Percentiles rank a stretch among this genome's conserved stretches.
Evolutionary conservation across 1,140 invertebrate genomes (phyloP).

Genomic region (Pollicipes pollicipes): DNA sequence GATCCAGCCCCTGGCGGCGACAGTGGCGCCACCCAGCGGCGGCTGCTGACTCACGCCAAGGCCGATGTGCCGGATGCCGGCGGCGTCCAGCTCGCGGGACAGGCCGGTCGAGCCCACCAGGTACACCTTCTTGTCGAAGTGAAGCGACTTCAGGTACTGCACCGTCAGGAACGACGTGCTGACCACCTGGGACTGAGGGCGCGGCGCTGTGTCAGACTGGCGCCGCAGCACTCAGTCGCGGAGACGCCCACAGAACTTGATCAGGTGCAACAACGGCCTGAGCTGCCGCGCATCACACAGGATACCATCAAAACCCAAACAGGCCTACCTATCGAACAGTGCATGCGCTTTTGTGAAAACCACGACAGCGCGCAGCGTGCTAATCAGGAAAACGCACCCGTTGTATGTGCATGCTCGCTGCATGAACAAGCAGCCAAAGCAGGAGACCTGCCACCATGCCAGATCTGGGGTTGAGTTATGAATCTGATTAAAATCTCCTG

Average conservation of each 20-base stretch:
- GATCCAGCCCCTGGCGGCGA: too few species aligned
- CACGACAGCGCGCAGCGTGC: too few species aligned
- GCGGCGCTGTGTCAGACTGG: too few species aligned
- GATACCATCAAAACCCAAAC: not conserved
- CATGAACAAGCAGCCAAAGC: too few species aligned
- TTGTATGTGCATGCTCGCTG: too few species aligned
- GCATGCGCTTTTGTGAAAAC: too few species aligned
- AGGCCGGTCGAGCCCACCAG: conserved; percentile 63
- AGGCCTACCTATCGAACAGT: not conserved
- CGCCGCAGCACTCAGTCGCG: too few species aligned
- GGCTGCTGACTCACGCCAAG: conserved; percentile 60
- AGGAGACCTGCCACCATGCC: too few species aligned
- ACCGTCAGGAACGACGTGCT: conserved; percentile 68
- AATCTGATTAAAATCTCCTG: too few species aligned
- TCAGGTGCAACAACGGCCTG: not conserved
- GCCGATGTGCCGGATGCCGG: conserved; percentile 52
- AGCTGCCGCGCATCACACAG: not conserved
- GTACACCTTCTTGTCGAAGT: conserved; percentile 67
- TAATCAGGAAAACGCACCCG: too few species aligned
- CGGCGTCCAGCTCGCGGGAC: conserved; percentile 54
- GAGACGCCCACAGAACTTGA: not conserved
- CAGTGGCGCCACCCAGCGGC: too few species aligned
- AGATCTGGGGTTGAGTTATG: too few species aligned
- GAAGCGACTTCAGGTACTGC: conserved; percentile 46
- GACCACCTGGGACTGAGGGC: conserved; percentile 54